These are phyloP conservation scores for Tauraco hartlaubi DNA, from an alignment of 2,797 vertebrate genomes.

Conservation along the genomic window DNA sequence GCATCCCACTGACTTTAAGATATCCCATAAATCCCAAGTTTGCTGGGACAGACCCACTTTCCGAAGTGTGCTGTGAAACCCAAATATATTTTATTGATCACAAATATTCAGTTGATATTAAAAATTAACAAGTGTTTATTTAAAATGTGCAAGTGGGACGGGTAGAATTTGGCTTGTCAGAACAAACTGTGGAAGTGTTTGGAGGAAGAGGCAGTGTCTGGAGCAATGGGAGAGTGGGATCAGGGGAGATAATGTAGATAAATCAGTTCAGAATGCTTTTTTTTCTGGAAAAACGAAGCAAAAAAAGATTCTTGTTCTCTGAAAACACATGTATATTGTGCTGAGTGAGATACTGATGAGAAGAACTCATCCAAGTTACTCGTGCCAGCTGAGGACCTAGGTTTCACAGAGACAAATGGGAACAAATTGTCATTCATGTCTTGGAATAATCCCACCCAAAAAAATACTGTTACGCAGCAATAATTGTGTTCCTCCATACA, in stretches of 20 bases:
- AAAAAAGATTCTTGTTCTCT: background rate
- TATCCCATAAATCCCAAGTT: background rate
- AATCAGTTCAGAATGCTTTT: background rate
- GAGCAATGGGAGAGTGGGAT: background rate
- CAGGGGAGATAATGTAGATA: background rate
- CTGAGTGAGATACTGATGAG: background rate
- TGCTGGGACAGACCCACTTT: background rate
- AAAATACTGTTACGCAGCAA: background rate
- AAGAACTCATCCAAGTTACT: background rate
- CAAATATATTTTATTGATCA: background rate
- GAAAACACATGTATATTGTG: background rate
- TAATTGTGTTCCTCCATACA: background rate
- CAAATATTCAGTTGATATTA: background rate
- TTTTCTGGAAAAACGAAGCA: background rate
- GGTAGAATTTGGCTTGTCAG: background rate
- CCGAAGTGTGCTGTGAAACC: background rate
- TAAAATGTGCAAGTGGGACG: background rate
- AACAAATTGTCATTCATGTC: background rate
- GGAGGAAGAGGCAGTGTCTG: rapidly evolving
- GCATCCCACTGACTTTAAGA: background rate
- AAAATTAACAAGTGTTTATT: background rate
- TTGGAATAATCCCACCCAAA: background rate
- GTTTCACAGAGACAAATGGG: background rate
- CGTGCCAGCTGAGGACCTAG: background rate
- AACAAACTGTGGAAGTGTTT: background rate